Percentiles rank a stretch among this genome's conserved stretches.
Conservation (phyloP, 1,140 invertebrate genomes). For the Augochlora pura region DNA sequence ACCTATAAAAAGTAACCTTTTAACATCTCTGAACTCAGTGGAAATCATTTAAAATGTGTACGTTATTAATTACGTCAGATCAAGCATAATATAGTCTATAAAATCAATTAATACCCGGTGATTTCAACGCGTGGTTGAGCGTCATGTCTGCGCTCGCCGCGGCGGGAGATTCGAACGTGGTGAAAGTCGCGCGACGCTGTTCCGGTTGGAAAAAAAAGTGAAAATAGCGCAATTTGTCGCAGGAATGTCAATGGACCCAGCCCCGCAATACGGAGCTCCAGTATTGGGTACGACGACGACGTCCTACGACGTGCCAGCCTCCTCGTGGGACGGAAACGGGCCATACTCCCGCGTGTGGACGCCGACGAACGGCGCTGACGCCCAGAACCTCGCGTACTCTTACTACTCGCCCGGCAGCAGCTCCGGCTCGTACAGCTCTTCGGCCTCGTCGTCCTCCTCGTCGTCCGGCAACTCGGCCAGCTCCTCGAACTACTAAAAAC, state of each 20-base stretch:
- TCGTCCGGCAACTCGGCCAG: slow-evolving; percentile 80
- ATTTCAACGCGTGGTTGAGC: background rate
- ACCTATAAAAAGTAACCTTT: no score
- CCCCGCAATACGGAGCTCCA: slow-evolving; percentile 83
- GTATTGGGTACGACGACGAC: slow-evolving; percentile 82
- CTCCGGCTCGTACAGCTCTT: slow-evolving; percentile 77
- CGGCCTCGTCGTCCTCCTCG: slow-evolving; percentile 78
- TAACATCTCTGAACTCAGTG: no score
- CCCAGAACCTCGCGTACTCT: slow-evolving; percentile 88
- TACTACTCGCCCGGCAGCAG: slow-evolving; percentile 85
- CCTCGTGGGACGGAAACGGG: slow-evolving; percentile 84
- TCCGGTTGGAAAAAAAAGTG: background rate
- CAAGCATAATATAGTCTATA: background rate
- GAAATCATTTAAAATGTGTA: no score
- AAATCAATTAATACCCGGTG: background rate
- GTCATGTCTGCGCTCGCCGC: background rate
- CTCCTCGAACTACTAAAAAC: slow-evolving; percentile 76
- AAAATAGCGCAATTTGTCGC: slow-evolving; percentile 41
- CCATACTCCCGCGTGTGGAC: slow-evolving; percentile 89
- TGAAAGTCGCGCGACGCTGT: background rate
- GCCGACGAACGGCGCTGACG: slow-evolving; percentile 76
- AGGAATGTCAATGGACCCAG: slow-evolving; percentile 88
- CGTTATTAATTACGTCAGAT: background rate
- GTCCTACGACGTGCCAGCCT: slow-evolving; percentile 76
- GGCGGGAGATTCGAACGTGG: no score